Evolutionary conservation across 2,113 vertebrate genomes (phyloP).

Genomic region (Campylorhamphus procurvoides): DNA sequence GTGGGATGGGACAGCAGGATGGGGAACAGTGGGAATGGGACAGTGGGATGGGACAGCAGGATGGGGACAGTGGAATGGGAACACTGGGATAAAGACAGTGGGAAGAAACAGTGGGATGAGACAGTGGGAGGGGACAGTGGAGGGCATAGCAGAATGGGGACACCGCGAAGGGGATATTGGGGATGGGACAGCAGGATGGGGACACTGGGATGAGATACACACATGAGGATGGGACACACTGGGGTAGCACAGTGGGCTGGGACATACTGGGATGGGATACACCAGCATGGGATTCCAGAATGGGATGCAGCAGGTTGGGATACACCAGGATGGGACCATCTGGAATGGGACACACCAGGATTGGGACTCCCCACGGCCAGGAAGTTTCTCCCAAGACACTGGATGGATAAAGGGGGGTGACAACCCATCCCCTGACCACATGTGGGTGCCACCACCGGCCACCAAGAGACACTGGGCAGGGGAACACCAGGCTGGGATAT

Average conservation of each 20-base stretch:
- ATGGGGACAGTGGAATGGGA: too few relatives aligned
- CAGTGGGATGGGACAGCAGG: too few relatives aligned
- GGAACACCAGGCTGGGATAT: neutral
- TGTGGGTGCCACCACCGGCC: neutral
- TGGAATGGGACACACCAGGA: too few relatives aligned
- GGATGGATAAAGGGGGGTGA: accelerated
- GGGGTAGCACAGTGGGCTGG: too few relatives aligned
- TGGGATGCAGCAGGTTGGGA: neutral
- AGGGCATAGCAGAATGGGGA: too few relatives aligned
- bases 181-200: neutral
- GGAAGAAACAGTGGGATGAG: neutral
- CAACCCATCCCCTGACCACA: neutral
- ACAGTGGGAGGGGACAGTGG: neutral
- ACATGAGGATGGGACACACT: neutral
- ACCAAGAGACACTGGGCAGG: accelerated
- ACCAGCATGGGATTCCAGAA: too few relatives aligned
- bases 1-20: accelerated
- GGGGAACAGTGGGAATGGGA: neutral
- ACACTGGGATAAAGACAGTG: neutral
- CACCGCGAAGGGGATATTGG: too few relatives aligned
- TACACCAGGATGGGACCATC: too few relatives aligned
- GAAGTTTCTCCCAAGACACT: accelerated
- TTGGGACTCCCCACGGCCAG: accelerated
- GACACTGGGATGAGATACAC: neutral
- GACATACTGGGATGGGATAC: too few relatives aligned